Base-by-base conservation (phyloP, 35 echinoderm and acorn worm species). In the Lytechinus variegatus region DNA sequence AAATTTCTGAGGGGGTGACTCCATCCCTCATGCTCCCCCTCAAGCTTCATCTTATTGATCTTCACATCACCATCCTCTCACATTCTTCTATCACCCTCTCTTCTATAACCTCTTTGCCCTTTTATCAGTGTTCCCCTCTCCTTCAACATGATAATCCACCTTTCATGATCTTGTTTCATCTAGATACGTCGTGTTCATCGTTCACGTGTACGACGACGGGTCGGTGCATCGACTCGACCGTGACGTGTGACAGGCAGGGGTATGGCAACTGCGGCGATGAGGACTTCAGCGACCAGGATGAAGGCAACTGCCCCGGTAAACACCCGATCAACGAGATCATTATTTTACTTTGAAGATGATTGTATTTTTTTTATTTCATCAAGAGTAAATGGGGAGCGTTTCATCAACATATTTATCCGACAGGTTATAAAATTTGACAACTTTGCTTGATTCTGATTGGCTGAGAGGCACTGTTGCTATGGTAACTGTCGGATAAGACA, bases 191-290 rank as follows among this genome's bases (percentile, higher is more conserved):
- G 0, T 93, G 92, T 57, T 55, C 92, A 54, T 93, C 92, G 54
- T 93, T 93, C 53, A 93, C 92, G 28, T 97, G 96, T 89, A 56
- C 60, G 54, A 95, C 95, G 51, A 97, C 96, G 51, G 61, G 92
- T 87, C 95, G 96, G 10, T 97, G 96, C 19, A 97, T 97, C 91
- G 57, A 95, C 8, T 94, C n/a, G n/a, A 93, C 91, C 3, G 54
- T 97, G 61, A 94, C 95, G 10, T 97, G 96, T 96, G 92, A 95
- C 61, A 92, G 52, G 24, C 96, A 95, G 86, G 95, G 95, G 79
- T 87, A 96, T 16, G 93, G 95, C n/a, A 97, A 97, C 72, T 97
- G 96, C 29, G 96, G 96, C 9, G 87, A 94, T 24, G 95, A 95
- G 60, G 96, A 97, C 86, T 97, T 94, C 88, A 97, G 96, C 52